Base-by-base conservation (phyloP, 2,113 vertebrate species). In the Physeter macrocephalus region DNA sequence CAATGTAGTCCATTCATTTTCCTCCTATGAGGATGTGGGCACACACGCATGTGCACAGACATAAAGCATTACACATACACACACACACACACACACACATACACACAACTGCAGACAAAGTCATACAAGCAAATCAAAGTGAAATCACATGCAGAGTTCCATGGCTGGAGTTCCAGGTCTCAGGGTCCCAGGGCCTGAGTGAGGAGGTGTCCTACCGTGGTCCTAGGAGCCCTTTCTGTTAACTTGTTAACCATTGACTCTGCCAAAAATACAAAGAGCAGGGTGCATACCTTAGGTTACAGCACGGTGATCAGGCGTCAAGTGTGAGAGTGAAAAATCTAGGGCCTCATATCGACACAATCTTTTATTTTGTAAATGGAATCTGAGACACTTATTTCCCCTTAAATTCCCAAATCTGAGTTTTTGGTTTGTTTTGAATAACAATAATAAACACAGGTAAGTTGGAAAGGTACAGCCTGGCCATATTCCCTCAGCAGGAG, bases 281-380 rank as follows among this genome's bases (percentile, higher is more conserved):
- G 39, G 20, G 1, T 10, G 13, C 0, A 1, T 5, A 34, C 3
- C 1, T 29, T 21, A 57, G 66, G 3, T 4, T 6, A 23, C 18
- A 11, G 74, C 3, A 14, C 5, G 34, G 15, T 52, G n/a, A 29
- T 11, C 36, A 49, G 43, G n/a, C 43, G 39, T 23, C 15, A 14
- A 39, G 12, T 0, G 6, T 20, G 46, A 52, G 15, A 8, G 31
- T 13, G 10, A 97, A 57, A 46, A 69, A 20, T 14, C 27, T 39
- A 25, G 23, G 23, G 3, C 31, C 20, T 77, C 43, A 14, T 21
- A 43, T 85, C 34, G 36, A 34, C 23, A 18, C 11, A 17, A 27
- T 31, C 23, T 64, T 82, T 62, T 17, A 27, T 67, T 20, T 27
- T 90, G 57, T 23, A 57, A 66, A 52, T 36, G 21, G 25, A 41